phyloP scores from a whole-genome alignment of 2,113 vertebrate species.

The Eptesicus fuscus region DNA sequence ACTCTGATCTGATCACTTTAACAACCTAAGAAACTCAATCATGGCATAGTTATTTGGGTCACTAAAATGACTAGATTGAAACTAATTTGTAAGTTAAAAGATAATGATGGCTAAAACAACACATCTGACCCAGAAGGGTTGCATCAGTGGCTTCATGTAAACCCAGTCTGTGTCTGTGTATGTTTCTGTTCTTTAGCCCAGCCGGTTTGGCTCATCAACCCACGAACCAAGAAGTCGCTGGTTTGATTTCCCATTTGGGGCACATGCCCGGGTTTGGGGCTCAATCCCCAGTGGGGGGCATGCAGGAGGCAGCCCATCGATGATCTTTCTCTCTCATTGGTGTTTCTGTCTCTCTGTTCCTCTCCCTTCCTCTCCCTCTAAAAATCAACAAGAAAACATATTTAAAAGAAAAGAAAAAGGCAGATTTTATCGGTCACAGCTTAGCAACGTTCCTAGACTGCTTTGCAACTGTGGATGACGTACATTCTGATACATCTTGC shows the following conservation, averaged over 20 bases:
- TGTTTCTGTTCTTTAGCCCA: neutral
- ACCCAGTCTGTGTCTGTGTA: neutral
- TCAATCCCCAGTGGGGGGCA: too few relatives aligned
- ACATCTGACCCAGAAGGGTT: neutral
- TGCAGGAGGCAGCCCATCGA: too few relatives aligned
- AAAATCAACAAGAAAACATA: too few relatives aligned
- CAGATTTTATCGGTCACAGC: neutral
- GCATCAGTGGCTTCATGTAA: neutral
- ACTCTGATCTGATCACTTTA: conserved; percentile 21
- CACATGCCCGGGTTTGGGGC: too few relatives aligned
- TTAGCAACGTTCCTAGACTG: neutral
- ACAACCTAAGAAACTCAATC: neutral
- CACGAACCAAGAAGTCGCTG: too few relatives aligned
- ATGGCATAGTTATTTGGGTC: neutral
- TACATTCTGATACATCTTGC: neutral
- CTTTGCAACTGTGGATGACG: neutral
- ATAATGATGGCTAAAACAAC: neutral
- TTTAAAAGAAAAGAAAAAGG: too few relatives aligned
- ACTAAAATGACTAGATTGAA: neutral
- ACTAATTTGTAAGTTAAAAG: neutral
- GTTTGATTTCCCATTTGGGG: too few relatives aligned
- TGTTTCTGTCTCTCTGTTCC: too few relatives aligned
- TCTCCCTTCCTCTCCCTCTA: too few relatives aligned
- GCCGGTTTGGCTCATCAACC: too few relatives aligned
- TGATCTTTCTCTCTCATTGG: too few relatives aligned